These are phyloP conservation scores for Andrena bicolor DNA, from an alignment of 2,888 invertebrate genomes.

Conservation along the genomic window DNA sequence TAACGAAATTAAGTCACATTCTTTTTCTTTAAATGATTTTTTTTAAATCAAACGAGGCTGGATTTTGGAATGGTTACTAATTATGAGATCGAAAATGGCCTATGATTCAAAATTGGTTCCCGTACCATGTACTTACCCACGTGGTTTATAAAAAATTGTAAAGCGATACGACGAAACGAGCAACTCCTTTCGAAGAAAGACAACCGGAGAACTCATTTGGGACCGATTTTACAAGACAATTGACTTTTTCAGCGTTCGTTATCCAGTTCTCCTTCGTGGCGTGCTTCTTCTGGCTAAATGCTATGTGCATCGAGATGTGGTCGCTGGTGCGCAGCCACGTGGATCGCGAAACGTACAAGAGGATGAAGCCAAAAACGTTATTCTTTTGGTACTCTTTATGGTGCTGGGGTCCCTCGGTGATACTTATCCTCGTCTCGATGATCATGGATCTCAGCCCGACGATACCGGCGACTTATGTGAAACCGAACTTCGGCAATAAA, in stretches of 20 bases:
- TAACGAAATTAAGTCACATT: too few relatives aligned
- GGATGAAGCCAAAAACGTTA: constrained; percentile 65
- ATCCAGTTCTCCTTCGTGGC: constrained; percentile 89
- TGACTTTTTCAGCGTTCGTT: constrained; percentile 87
- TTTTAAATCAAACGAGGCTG: too few relatives aligned
- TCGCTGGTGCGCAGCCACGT: constrained; percentile 85
- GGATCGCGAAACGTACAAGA: constrained; percentile 55
- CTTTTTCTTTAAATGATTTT: not conserved
- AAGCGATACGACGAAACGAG: not conserved
- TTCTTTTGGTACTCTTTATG: constrained; percentile 88
- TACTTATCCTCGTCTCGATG: constrained; percentile 87
- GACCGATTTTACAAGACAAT: constrained; percentile 41
- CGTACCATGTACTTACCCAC: too few relatives aligned
- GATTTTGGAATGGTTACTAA: too few relatives aligned
- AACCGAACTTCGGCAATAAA: constrained; percentile 87
- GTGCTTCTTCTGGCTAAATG: constrained; percentile 90
- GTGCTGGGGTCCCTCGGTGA: constrained; percentile 86
- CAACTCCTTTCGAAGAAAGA: constrained; percentile 17
- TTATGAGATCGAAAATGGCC: too few relatives aligned
- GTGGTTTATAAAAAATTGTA: not conserved
- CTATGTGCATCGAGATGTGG: constrained; percentile 89
- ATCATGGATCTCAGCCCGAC: constrained; percentile 87
- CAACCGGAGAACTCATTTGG: not conserved
- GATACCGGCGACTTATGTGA: constrained; percentile 87
- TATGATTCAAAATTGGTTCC: not conserved